Evolutionary conservation across 1,140 invertebrate species (phyloP).

Genomic region (Aplysia californica): DNA sequence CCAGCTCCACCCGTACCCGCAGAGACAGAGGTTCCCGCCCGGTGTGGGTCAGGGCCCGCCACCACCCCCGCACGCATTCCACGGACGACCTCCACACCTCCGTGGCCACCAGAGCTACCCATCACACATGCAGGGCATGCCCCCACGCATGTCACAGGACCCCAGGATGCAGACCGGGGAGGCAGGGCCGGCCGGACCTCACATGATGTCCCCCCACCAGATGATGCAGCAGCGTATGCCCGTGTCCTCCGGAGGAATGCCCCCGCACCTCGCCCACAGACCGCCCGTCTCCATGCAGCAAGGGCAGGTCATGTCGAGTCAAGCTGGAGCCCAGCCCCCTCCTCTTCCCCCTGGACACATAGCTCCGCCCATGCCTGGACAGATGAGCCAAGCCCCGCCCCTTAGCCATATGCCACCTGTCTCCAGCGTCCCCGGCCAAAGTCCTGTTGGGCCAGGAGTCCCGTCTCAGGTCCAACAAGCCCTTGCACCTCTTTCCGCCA

Average conservation of each 20-base stretch:
- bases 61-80: background rate
- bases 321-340: background rate
- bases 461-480: no score
- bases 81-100: conserved; percentile 15
- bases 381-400: conserved; percentile 2
- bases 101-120: conserved; percentile 14
- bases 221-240: conserved; percentile 1
- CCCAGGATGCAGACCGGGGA: background rate
- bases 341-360: no score
- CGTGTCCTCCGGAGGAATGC: background rate
- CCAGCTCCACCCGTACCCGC: background rate
- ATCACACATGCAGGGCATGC: background rate
- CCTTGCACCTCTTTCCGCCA: no score
- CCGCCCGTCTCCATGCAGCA: conserved; percentile 1
- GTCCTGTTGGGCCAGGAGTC: no score
- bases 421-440: no score
- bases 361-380: no score
- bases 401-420: conserved; percentile 5
- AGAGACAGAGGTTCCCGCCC: conserved; percentile 14
- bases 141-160: conserved; percentile 9
- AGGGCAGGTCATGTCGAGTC: background rate
- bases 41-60: background rate
- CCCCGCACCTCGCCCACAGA: conserved; percentile 5
- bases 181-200: background rate
- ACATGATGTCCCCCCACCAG: conserved; percentile 1